These are phyloP conservation scores for Heteromormyrus szaboi DNA, from an alignment of 2,797 vertebrate species.

Conservation along the genomic window DNA sequence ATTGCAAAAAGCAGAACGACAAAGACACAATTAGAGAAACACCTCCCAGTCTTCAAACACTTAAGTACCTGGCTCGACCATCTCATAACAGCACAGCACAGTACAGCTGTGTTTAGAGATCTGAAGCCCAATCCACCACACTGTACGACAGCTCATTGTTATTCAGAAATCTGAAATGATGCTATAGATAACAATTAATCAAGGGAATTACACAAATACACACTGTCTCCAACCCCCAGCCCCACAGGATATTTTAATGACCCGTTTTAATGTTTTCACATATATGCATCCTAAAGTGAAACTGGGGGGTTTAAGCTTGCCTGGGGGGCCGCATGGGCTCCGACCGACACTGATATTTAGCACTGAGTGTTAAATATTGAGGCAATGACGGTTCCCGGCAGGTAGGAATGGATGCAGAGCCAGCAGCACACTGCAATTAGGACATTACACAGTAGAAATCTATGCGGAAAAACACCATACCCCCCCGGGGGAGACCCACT, in stretches of 20 bases:
- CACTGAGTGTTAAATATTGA: not conserved
- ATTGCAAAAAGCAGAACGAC: not conserved
- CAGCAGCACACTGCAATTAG: not conserved
- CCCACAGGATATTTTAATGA: not conserved
- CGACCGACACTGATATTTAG: not conserved
- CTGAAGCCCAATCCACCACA: not conserved
- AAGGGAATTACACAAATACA: not conserved
- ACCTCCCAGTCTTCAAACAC: not conserved
- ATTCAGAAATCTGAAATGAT: not conserved
- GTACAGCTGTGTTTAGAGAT: not conserved
- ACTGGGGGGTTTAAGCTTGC: not conserved
- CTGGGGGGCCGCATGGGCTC: not conserved
- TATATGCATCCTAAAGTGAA: not conserved
- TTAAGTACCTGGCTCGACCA: not conserved
- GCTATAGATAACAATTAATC: not conserved
- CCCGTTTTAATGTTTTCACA: not conserved
- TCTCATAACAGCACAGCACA: not conserved
- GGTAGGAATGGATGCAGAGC: not conserved
- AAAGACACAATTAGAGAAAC: not conserved
- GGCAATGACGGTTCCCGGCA: not conserved
- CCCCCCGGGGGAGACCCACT: not conserved
- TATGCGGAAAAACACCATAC: not conserved
- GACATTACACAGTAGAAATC: not conserved
- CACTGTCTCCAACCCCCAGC: not conserved
- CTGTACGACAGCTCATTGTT: not conserved